A percentile compares a stretch with the other conserved stretches of the same genome.
These are phyloP conservation scores for Chaitophorus viminalis DNA, from an alignment of 2,888 invertebrate genomes.

Conservation along the genomic window DNA sequence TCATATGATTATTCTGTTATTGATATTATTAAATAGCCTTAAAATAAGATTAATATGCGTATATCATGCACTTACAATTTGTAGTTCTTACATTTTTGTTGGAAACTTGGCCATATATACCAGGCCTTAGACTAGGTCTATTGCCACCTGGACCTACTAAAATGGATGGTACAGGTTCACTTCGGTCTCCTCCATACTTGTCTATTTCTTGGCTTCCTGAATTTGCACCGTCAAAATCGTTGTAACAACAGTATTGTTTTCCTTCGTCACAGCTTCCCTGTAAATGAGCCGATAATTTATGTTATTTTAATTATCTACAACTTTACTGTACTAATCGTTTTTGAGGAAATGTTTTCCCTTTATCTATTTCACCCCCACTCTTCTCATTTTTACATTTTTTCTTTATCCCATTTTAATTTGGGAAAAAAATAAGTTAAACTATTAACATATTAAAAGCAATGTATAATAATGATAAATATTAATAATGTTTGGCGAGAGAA, in stretches of 20 bases:
- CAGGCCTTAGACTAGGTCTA: conserved; percentile 48
- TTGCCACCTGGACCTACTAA: conserved; percentile 69
- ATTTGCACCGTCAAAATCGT: conserved; percentile 64
- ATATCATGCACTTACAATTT: conserved; percentile 58
- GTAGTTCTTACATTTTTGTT: conserved; percentile 54
- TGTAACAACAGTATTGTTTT: conserved; percentile 75
- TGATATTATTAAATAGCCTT: background rate
- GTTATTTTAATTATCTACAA: too few species aligned
- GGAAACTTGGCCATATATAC: conserved; percentile 56
- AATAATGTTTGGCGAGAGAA: background rate
- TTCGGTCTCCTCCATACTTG: conserved; percentile 59
- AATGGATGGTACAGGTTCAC: conserved; percentile 65
- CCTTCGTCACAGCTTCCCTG: conserved; percentile 75
- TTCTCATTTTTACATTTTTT: too few species aligned
- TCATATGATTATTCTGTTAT: background rate
- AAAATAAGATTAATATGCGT: conserved; percentile 27
- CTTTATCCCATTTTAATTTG: background rate
- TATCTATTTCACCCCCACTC: background rate
- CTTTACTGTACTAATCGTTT: too few species aligned
- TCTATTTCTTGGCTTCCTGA: conserved; percentile 50
- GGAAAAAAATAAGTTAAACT: background rate
- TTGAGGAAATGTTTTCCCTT: too few species aligned
- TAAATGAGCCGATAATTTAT: conserved; percentile 52
- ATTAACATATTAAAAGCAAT: background rate
- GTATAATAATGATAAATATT: background rate